Evolutionary conservation across 2,113 vertebrate species (phyloP), one percentile per base, ranked within the genome.

Genomic region (Bos javanicus): DNA sequence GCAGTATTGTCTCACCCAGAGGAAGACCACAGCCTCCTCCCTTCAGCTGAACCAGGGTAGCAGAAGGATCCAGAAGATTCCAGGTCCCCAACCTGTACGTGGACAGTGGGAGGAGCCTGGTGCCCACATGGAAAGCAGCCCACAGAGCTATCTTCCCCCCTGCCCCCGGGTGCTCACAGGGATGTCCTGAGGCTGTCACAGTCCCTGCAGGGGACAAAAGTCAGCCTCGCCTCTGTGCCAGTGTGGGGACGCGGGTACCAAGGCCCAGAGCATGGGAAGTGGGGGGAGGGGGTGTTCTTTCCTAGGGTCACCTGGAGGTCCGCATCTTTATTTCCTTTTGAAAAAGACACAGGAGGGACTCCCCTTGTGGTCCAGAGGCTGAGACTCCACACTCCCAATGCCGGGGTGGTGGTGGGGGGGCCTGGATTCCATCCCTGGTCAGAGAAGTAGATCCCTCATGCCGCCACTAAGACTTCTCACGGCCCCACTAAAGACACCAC

Each of bases 401-500:
- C 36, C 0, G 19, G 5, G 33, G 17, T 30, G 1, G 12, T 26
- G 26, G 59, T 30, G 19, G 11, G 33, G 16, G 11, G 21, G 10
- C 67, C 36, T 13, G 5, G 36, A 25, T 74, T 43, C 21, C 21
- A 74, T 23, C 23, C 23, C 71, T 26, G 6, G 71, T 43, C 71
- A 26, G 71, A 13, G 36, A 76, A 14, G 12, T 43, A 26, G 12
- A 43, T 76, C 5, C 23, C 12, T 26, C 71, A 43, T 13, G 36
- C 71, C 5, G 5, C 67, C n/a, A 39, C 67, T 39, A 6, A 39
- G 67, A 39, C 36, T 36, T 21, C n/a, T 36, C 64, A 71, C 2
- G 4, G 10, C n/a, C 67, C 67, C 2, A 0, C 10, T 39, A 13
- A 39, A 76, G 23, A 26, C 0, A 1, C 36, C 36, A 7, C 0